A percentile compares a stretch with the other conserved stretches of the same genome.
phyloP scores from a whole-genome alignment of 2,888 invertebrate species.

The Silvanus unidentatus region DNA sequence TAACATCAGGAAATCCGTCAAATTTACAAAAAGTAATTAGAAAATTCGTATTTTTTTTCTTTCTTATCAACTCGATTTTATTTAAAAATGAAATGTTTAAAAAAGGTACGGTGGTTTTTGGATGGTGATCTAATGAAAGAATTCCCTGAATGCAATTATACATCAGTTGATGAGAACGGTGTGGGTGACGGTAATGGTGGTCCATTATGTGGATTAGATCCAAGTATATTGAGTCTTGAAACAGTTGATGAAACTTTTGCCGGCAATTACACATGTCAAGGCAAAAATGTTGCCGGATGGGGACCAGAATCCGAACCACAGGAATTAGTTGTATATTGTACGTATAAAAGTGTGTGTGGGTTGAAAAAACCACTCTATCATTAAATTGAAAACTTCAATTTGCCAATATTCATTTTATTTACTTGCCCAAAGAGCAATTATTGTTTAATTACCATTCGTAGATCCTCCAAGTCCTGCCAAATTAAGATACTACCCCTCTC shows the following conservation, averaged over 20 bases:
- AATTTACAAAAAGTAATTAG: constrained; percentile 58
- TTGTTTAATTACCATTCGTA: constrained; percentile 36
- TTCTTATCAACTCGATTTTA: too few species aligned
- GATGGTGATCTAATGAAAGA: constrained; percentile 79
- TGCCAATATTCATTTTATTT: too few species aligned
- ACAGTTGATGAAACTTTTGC: constrained; percentile 84
- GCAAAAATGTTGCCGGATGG: constrained; percentile 85
- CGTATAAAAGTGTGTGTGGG: too few species aligned
- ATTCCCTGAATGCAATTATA: constrained; percentile 71
- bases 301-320: constrained; percentile 71
- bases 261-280: constrained; percentile 91
- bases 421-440: too few species aligned
- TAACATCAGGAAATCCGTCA: constrained; percentile 73
- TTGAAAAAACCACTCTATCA: too few species aligned
- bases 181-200: constrained; percentile 48
- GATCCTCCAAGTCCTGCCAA: constrained; percentile 83
- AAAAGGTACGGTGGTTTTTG: constrained; percentile 68
- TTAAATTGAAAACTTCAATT: too few species aligned
- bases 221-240: constrained; percentile 76
- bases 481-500: constrained; percentile 64
- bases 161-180: constrained; percentile 37
- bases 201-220: constrained; percentile 78
- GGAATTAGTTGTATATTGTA: constrained; percentile 76
- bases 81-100: neutral
- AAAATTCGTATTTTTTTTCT: too few species aligned